phyloP scores from a whole-genome alignment of 1,140 invertebrate genomes.

The Diorhabda carinulata region DNA sequence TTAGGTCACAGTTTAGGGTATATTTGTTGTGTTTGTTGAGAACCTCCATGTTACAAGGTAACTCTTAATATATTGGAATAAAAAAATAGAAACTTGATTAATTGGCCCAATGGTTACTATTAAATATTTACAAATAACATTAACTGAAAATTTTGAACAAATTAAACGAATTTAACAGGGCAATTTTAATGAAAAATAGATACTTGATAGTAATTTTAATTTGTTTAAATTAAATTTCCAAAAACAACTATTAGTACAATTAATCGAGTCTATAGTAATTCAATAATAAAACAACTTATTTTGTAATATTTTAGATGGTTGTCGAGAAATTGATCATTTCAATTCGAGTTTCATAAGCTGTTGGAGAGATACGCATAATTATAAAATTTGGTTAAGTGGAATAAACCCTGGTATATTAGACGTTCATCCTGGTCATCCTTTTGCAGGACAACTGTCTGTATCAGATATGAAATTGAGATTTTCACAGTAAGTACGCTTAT shows the following conservation, averaged over 20 bases:
- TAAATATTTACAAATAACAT: too few relatives aligned
- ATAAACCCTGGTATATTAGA: constrained; percentile 61
- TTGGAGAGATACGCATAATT: constrained; percentile 86
- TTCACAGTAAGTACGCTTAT: constrained; percentile 69
- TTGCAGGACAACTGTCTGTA: constrained; percentile 86
- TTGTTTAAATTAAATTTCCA: too few relatives aligned
- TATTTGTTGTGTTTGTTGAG: constrained; percentile 86
- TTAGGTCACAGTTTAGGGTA: constrained; percentile 88
- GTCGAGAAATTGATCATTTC: constrained; percentile 81
- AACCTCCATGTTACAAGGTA: constrained; percentile 74
- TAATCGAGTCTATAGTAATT: too few relatives aligned
- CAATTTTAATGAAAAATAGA: too few relatives aligned
- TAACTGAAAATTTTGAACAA: too few relatives aligned
- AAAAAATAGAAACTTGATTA: too few relatives aligned
- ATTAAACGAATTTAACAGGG: too few relatives aligned
- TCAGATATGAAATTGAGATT: constrained; percentile 90
- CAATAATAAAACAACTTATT: too few relatives aligned
- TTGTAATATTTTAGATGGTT: constrained; percentile 55
- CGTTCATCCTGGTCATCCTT: constrained; percentile 79
- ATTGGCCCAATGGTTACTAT: too few relatives aligned
- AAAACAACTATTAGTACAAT: too few relatives aligned
- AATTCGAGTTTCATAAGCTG: constrained; percentile 79
- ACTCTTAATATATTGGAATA: not conserved
- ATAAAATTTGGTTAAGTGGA: constrained; percentile 73
- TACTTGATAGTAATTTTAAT: too few relatives aligned